phyloP scores from a whole-genome alignment of 37 sponge, comb jelly and placozoan species.

The Beroe forskalii region DNA sequence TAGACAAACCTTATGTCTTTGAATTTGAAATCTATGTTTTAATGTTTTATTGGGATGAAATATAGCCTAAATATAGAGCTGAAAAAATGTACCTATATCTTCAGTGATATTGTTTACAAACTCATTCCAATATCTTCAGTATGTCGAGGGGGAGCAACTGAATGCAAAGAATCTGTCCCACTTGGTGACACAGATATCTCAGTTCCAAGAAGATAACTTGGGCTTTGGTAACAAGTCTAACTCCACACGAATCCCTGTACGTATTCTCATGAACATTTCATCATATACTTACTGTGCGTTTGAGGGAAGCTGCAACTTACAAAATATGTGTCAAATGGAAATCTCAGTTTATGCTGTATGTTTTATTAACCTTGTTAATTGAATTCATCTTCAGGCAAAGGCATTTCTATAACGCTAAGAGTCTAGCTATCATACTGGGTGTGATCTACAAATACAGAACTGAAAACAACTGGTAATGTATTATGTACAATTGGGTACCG shows the following conservation, averaged over 20 bases:
- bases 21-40: too few relatives aligned
- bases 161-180: slow-evolving; percentile 18
- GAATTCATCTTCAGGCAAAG: neutral
- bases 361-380: too few relatives aligned
- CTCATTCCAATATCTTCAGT: slow-evolving; percentile 3
- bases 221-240: slow-evolving; percentile 23
- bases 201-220: slow-evolving; percentile 52
- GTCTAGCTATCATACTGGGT: slow-evolving; percentile 28
- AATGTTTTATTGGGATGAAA: too few relatives aligned
- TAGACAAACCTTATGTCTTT: too few relatives aligned
- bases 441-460: neutral
- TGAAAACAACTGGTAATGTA: slow-evolving; percentile 50
- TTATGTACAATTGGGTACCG: too few relatives aligned
- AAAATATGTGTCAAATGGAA: too few relatives aligned
- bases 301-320: too few relatives aligned
- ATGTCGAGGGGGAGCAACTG: slow-evolving; percentile 57
- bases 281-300: too few relatives aligned
- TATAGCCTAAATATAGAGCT: too few relatives aligned
- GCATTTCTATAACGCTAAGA: slow-evolving; percentile 19
- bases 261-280: too few relatives aligned
- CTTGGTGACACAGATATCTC: slow-evolving; percentile 21
- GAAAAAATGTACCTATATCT: too few relatives aligned
- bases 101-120: too few relatives aligned
- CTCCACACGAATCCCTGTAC: slow-evolving; percentile 8
- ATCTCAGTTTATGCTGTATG: neutral